Conservation (phyloP, 2,113 vertebrate genomes). For the Corythornis cristatus region DNA sequence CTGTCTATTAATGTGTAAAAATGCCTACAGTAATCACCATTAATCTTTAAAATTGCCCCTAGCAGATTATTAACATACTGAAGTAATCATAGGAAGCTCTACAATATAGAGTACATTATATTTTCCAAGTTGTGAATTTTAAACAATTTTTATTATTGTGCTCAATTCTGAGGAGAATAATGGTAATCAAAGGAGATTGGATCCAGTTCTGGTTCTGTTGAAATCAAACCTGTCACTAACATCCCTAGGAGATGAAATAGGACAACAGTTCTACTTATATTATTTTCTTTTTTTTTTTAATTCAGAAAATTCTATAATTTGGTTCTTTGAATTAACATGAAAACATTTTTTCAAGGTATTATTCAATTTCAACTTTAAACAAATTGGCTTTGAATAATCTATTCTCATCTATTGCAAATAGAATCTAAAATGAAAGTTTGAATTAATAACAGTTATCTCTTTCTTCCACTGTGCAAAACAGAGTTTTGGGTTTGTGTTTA, state of each 20-base stretch:
- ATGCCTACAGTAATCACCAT: conserved; percentile 13
- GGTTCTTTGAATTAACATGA: conserved; percentile 11
- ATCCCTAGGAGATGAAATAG: neutral
- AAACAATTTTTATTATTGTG: neutral
- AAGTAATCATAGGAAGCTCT: neutral
- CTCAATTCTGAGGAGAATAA: neutral
- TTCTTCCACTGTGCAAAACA: conserved; percentile 70
- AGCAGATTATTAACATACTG: conserved; percentile 1
- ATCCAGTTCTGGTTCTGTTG: neutral
- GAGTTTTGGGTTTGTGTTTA: neutral
- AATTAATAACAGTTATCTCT: conserved; percentile 8
- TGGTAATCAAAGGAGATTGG: neutral
- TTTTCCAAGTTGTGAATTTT: conserved; percentile 17
- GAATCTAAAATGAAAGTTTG: conserved; percentile 6
- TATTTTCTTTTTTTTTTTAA: neutral
- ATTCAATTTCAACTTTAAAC: neutral
- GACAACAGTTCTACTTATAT: neutral
- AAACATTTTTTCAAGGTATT: neutral
- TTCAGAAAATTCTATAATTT: neutral
- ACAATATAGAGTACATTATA: neutral
- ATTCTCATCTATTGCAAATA: conserved; percentile 19
- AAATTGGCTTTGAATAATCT: neutral
- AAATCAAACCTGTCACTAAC: neutral
- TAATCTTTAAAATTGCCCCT: conserved; percentile 34
- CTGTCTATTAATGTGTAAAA: conserved; percentile 52